Percentiles rank a stretch among this genome's conserved stretches.
These are phyloP conservation scores for Phyllotis vaccarum DNA, from an alignment of 2,797 vertebrate genomes.

Conservation along the genomic window DNA sequence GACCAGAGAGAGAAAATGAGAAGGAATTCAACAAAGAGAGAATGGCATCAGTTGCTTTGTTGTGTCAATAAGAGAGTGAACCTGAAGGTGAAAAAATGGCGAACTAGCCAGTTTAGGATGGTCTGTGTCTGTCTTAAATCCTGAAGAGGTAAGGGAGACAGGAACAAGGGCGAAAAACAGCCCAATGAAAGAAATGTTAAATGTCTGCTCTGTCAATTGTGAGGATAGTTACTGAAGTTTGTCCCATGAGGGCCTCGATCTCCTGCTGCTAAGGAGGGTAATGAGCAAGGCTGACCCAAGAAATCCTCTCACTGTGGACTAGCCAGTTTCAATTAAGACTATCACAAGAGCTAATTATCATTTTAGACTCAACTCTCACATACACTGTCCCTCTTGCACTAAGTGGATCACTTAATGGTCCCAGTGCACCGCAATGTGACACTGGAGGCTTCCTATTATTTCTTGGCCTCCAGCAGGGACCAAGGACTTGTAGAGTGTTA, in stretches of 20 bases:
- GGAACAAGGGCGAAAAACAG: background rate
- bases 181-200: background rate
- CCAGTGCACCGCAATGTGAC: constrained; percentile 44
- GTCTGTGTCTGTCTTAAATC: background rate
- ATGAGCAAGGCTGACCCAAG: constrained; percentile 14
- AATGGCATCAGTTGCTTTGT: no score
- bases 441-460: constrained; percentile 72
- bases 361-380: constrained; percentile 67
- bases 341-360: constrained; percentile 73
- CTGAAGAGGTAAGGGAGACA: background rate
- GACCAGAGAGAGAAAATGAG: background rate
- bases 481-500: constrained; percentile 58
- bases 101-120: background rate
- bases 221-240: background rate
- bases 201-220: background rate
- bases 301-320: constrained; percentile 42
- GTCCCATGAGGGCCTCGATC: background rate
- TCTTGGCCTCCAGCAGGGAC: constrained; percentile 75
- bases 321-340: constrained; percentile 81
- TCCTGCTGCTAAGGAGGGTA: background rate
- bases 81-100: background rate
- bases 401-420: constrained; percentile 66
- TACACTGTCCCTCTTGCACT: constrained; percentile 48
- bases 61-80: background rate
- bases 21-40: background rate